Conservation (phyloP, 2,113 vertebrate species). For the Gymnorhina tibicen region DNA sequence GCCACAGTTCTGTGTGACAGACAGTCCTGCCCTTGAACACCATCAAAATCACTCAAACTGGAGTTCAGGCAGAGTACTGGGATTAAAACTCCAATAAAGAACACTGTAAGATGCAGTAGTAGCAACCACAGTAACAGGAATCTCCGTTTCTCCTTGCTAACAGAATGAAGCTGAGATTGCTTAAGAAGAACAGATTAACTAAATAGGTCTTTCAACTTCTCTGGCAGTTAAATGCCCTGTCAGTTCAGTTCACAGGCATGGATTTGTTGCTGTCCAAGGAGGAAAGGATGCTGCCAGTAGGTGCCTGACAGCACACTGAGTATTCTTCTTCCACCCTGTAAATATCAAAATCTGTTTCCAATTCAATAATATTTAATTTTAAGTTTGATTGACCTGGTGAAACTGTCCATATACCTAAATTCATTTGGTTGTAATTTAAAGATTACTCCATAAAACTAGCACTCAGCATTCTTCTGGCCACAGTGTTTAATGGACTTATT, state of each 20-base stretch:
- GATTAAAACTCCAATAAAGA: not conserved
- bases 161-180: not conserved
- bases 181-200: not conserved
- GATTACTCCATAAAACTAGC: constrained; percentile 29
- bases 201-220: not conserved
- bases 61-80: not conserved
- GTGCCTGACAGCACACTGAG: not conserved
- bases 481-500: constrained; percentile 54
- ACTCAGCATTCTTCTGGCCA: constrained; percentile 19
- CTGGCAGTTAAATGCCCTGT: not conserved
- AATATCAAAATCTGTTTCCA: not conserved
- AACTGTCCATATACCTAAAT: not conserved
- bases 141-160: not conserved
- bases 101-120: not conserved
- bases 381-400: not conserved
- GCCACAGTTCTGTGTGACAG: not conserved
- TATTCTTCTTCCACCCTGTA: not conserved
- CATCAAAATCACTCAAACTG: not conserved
- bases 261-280: not conserved
- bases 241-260: not conserved
- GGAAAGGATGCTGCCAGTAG: not conserved
- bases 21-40: not conserved
- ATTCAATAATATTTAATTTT: not conserved
- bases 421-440: constrained; percentile 51
- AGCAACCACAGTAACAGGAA: not conserved